A percentile compares a stretch with the other conserved stretches of the same genome.
Evolutionary conservation across 64 coral and sea anemone species (phyloP).

Genomic region (Actinia equina): DNA sequence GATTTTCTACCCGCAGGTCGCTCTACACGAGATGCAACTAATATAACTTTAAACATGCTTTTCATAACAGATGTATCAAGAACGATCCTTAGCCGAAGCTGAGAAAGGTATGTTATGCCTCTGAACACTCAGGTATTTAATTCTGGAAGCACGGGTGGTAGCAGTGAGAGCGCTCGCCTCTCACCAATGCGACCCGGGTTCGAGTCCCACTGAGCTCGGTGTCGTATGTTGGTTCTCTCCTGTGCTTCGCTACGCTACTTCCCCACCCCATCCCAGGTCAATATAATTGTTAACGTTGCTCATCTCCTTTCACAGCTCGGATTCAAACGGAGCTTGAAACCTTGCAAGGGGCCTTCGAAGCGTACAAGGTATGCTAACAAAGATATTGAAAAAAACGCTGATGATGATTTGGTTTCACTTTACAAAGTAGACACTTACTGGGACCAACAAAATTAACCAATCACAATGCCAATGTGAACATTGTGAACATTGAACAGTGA

Average conservation of each 20-base stretch:
- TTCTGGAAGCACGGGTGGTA: too few species aligned
- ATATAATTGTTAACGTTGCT: neutral
- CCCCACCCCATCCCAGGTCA: neutral
- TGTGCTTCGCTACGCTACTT: neutral
- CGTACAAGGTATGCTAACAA: slow-evolving; percentile 56
- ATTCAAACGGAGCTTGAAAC: slow-evolving; percentile 58
- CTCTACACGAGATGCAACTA: neutral
- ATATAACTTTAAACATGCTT: neutral
- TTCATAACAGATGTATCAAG: slow-evolving; percentile 43
- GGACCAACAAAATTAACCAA: too few species aligned
- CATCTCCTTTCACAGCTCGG: slow-evolving; percentile 26
- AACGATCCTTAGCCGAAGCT: slow-evolving; percentile 40
- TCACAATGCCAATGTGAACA: too few species aligned
- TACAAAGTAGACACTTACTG: too few species aligned
- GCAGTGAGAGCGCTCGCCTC: too few species aligned
- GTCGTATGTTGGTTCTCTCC: too few species aligned
- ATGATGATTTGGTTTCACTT: neutral
- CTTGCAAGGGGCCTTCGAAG: slow-evolving; percentile 79
- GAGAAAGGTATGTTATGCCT: slow-evolving; percentile 46
- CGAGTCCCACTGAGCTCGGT: too few species aligned
- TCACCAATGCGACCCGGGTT: too few species aligned
- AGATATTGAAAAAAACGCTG: neutral
- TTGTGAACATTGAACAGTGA: too few species aligned
- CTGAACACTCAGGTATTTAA: too few species aligned
- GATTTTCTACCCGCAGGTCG: too few species aligned